Evolutionary conservation across 2,888 invertebrate species (phyloP).

Genomic region (Drepanosiphum platanoidis): DNA sequence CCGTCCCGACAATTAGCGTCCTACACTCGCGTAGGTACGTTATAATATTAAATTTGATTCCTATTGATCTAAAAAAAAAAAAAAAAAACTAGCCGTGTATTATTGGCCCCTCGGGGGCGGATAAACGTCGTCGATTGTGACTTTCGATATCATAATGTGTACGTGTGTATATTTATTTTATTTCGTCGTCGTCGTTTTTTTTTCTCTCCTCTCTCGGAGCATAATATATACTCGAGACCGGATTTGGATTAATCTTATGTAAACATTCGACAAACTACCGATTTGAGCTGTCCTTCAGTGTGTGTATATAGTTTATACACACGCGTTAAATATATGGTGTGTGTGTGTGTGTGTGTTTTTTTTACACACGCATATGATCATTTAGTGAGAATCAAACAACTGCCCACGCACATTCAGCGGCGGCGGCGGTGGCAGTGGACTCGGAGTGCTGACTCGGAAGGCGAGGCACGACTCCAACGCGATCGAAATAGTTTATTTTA

Average conservation of each 20-base stretch:
- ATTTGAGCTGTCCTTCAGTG: conserved; percentile 38
- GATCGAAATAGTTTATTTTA: conserved; percentile 40
- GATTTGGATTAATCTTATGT: conserved; percentile 59
- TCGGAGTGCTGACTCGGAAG: conserved; percentile 36
- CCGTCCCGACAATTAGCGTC: conserved; percentile 45
- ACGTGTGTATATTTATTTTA: not conserved
- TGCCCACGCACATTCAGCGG: conserved; percentile 43
- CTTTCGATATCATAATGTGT: conserved; percentile 18
- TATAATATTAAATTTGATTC: not conserved
- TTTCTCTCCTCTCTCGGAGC: not conserved
- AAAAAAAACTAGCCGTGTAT: conserved; percentile 11
- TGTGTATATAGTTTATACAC: not conserved
- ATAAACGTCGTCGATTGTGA: conserved; percentile 52
- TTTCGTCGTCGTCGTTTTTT: not conserved
- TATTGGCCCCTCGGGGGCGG: conserved; percentile 47
- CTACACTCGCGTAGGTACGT: conserved; percentile 28
- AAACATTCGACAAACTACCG: conserved; percentile 57
- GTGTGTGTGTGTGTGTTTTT: conserved; percentile 5
- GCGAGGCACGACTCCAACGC: conserved; percentile 47
- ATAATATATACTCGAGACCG: not conserved
- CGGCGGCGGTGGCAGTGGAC: not conserved
- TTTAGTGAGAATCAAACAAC: conserved; percentile 53
- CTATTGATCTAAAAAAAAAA: too few species aligned
- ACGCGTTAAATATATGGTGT: not conserved
- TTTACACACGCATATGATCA: conserved; percentile 9